phyloP scores from a whole-genome alignment of 2,797 vertebrate genomes.

The Orientallactaga sibirica region DNA sequence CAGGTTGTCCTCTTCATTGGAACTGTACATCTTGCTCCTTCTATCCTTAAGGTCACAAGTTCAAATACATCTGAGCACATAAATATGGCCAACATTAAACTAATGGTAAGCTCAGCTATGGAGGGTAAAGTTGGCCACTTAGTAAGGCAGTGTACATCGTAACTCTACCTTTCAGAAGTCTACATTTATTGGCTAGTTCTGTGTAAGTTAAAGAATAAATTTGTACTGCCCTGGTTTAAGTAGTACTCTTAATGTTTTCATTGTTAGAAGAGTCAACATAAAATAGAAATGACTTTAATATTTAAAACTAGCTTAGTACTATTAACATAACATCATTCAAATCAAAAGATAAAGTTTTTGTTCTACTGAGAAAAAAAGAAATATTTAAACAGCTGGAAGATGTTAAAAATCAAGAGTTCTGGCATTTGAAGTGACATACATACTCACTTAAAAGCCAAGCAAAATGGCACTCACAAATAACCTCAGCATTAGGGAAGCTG shows the following conservation, averaged over 20 bases:
- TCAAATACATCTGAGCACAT: conserved; percentile 18
- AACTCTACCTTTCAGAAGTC: neutral
- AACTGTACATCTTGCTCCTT: neutral
- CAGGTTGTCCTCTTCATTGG: neutral
- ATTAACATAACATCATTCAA: neutral
- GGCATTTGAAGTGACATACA: conserved; percentile 5
- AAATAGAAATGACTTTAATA: neutral
- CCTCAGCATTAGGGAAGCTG: neutral
- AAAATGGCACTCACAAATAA: neutral
- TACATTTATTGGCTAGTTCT: neutral
- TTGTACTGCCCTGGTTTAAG: neutral
- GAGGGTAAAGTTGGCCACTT: neutral
- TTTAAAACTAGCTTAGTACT: neutral
- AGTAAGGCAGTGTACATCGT: neutral
- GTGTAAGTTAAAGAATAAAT: neutral
- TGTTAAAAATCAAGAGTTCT: conserved; percentile 52
- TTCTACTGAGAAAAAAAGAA: conserved; percentile 45
- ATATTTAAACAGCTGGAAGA: conserved; percentile 75
- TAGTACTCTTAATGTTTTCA: neutral
- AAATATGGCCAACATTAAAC: neutral
- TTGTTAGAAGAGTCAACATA: neutral
- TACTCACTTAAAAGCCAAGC: neutral
- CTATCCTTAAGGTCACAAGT: neutral
- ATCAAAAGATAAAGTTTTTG: neutral
- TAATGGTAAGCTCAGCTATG: neutral